phyloP scores from a whole-genome alignment of 2,888 invertebrate genomes.

The Synanthedon vespiformis region DNA sequence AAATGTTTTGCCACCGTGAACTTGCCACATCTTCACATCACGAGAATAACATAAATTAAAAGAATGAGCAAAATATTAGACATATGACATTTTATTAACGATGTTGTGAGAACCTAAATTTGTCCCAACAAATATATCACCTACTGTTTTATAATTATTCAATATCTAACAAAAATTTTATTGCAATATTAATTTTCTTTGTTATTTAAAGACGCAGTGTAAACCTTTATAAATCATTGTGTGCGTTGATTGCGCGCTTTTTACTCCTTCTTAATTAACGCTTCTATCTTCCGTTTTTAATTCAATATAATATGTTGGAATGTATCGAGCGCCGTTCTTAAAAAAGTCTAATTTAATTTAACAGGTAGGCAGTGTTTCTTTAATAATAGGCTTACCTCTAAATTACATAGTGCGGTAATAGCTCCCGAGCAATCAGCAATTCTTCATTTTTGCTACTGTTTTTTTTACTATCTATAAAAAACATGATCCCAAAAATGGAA shows the following conservation, averaged over 20 bases:
- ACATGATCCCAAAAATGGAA: slow-evolving; percentile 18
- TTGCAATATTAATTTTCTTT: neutral
- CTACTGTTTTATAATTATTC: neutral
- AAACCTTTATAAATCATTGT: slow-evolving; percentile 47
- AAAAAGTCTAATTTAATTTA: slow-evolving; percentile 70
- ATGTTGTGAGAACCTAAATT: neutral
- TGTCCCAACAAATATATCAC: no score
- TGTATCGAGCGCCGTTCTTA: slow-evolving; percentile 53
- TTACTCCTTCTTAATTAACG: slow-evolving; percentile 36
- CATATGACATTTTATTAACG: no score
- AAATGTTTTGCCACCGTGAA: no score
- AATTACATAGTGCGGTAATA: slow-evolving; percentile 63
- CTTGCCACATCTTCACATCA: no score
- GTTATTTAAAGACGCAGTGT: slow-evolving; percentile 17
- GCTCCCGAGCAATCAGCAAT: slow-evolving; percentile 65
- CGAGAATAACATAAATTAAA: no score
- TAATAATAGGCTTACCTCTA: slow-evolving; percentile 64
- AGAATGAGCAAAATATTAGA: no score
- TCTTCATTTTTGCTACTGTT: slow-evolving; percentile 65
- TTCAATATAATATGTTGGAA: slow-evolving; percentile 39
- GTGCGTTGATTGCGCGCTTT: slow-evolving; percentile 32
- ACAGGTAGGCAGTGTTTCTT: slow-evolving; percentile 66
- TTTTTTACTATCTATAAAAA: slow-evolving; percentile 46
- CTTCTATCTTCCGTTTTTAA: slow-evolving; percentile 41
- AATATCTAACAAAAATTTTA: neutral